A percentile compares a stretch with the other conserved stretches of the same genome.
phyloP scores from a whole-genome alignment of 2,888 invertebrate genomes.

The Dryadula phaetusa region DNA sequence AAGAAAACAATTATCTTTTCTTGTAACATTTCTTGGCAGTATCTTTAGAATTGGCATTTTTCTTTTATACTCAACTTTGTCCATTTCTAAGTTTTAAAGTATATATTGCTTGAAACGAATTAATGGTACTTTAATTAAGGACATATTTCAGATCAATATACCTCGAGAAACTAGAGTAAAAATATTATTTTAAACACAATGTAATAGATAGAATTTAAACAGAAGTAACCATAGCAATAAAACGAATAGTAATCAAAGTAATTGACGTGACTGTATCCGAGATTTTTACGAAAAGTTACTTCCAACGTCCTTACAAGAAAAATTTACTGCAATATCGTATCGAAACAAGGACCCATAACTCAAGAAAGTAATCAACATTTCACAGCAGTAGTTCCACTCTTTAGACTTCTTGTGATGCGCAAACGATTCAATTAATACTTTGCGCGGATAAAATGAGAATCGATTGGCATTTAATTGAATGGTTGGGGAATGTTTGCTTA shows the following conservation, averaged over 20 bases:
- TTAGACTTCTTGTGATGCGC: slow-evolving; percentile 43
- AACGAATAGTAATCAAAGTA: slow-evolving; percentile 1
- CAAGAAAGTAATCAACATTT: slow-evolving; percentile 19
- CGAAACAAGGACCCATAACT: slow-evolving; percentile 13
- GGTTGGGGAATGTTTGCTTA: slow-evolving; percentile 45
- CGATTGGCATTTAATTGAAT: slow-evolving; percentile 48
- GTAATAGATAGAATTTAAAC: not conserved
- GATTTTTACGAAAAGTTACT: slow-evolving; percentile 12
- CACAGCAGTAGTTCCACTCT: slow-evolving; percentile 29
- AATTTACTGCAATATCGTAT: not conserved
- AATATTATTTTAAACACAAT: not conserved
- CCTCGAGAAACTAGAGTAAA: not conserved
- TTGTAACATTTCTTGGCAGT: slow-evolving; percentile 62
- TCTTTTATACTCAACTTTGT: slow-evolving; percentile 39
- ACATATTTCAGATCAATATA: not conserved
- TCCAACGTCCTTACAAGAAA: slow-evolving; percentile 18
- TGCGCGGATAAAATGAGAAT: slow-evolving; percentile 45
- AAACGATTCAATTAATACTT: slow-evolving; percentile 48
- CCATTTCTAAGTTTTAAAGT: slow-evolving; percentile 20
- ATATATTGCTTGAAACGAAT: slow-evolving; percentile 2
- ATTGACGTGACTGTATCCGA: slow-evolving; percentile 14
- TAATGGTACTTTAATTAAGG: not conserved
- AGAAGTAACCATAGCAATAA: not conserved
- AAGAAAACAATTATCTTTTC: slow-evolving; percentile 73
- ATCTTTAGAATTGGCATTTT: slow-evolving; percentile 49